These are phyloP conservation scores for Notodonta ziczac DNA, from an alignment of 2,888 invertebrate genomes.

Conservation along the genomic window DNA sequence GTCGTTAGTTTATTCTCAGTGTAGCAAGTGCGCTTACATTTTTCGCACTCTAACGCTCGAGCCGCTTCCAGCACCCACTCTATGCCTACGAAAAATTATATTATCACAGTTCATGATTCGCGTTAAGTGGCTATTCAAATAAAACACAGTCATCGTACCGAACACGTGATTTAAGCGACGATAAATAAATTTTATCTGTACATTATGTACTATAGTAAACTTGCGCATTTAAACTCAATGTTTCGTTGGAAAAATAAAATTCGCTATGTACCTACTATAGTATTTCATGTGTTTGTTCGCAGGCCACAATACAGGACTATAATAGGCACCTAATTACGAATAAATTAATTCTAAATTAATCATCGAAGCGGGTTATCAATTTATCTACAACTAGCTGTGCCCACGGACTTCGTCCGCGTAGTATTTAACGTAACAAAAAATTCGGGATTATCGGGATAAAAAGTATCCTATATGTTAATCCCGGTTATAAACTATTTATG, in stretches of 20 bases:
- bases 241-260: neutral
- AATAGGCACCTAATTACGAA: too few species aligned
- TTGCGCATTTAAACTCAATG: neutral
- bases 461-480: too few species aligned
- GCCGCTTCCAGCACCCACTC: conserved; percentile 37
- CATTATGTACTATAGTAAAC: conserved; percentile 14
- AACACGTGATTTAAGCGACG: conserved; percentile 38
- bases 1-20: too few species aligned
- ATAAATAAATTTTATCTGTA: conserved; percentile 38
- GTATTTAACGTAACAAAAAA: too few species aligned
- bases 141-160: conserved; percentile 49
- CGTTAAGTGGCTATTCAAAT: conserved; percentile 56
- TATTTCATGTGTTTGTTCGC: too few species aligned
- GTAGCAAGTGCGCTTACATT: conserved; percentile 4
- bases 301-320: too few species aligned
- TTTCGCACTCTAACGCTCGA: neutral
- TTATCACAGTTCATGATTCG: conserved; percentile 54
- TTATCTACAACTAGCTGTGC: too few species aligned
- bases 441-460: too few species aligned
- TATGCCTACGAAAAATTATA: conserved; percentile 41
- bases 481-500: too few species aligned
- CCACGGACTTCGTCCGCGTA: too few species aligned
- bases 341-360: too few species aligned
- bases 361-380: too few species aligned
- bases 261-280: neutral